Base-by-base conservation (phyloP, 2,888 invertebrate species). In the Dioctria rufipes region DNA sequence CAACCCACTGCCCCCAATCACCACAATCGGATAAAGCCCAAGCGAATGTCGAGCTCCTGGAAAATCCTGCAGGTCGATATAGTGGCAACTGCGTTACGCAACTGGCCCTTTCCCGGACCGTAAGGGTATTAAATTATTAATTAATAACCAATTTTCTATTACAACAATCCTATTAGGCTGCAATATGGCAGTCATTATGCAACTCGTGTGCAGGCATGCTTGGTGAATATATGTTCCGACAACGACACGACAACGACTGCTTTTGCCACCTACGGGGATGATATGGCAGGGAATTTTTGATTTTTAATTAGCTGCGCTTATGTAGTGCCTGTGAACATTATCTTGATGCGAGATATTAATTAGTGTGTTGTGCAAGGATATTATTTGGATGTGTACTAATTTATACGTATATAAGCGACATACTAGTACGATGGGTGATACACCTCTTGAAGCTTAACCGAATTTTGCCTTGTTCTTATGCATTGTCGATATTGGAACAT, bases 91-190 rank as follows among this genome's bases (percentile, higher is more conserved):
- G 40, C 51, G 71, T 66, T 66, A 43, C 43, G n/a, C 66, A 13
- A 66, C 46, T 43, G 40, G 75, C 40, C 42, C 60, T 75, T 5
- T 54, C 25, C 2, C 43, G 37, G 46, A 39, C 46, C 11, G 37
- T 37, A 77, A 54, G 51, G 13, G 65, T 66, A 66, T 66, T 66
- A 65, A 65, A 78, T 78, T 78, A 78, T 78, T 66, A 78, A 78
- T 78, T 78, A 78, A 78, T 78, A 51, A 78, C 54, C 54, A 78
- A 61, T 79, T 81, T 67, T 49, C 43, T 80, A 43, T 43, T 58
- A 51, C 69, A 51, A 54, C 43, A 78, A 66, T 69, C 54, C 61
- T 73, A 77, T 60, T 65, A 58, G 13, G 13, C 25, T 42, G 46
- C 39, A 65, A 63, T 60, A 51, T 60, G 67, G 2, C 37, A 13